Percentiles rank a stretch among this genome's conserved stretches.
These are phyloP conservation scores for Rhincodon typus DNA, from an alignment of 2,797 vertebrate species.

Conservation along the genomic window DNA sequence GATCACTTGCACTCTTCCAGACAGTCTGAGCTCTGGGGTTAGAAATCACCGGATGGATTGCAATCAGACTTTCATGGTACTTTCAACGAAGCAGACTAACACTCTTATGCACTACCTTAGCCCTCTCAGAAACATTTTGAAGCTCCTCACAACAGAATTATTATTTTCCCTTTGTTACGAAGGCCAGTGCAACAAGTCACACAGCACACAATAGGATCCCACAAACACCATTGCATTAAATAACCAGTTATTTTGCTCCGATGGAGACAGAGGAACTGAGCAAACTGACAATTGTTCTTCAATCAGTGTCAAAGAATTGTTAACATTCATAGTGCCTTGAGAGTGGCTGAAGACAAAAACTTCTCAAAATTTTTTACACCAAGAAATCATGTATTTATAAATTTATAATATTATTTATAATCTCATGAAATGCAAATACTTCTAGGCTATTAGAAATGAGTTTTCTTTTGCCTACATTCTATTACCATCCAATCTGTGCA, in stretches of 20 bases:
- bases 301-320: neutral
- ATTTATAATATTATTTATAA: neutral
- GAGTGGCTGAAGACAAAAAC: neutral
- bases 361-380: neutral
- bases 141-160: neutral
- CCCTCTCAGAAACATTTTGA: neutral
- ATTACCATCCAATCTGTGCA: no score
- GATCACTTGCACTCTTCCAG: constrained; percentile 15
- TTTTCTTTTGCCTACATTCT: no score
- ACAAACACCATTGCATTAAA: neutral
- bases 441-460: neutral
- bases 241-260: neutral
- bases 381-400: neutral
- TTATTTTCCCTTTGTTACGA: neutral
- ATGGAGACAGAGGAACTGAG: neutral
- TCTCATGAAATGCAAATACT: neutral
- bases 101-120: neutral
- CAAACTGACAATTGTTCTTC: neutral
- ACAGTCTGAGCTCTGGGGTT: neutral
- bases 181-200: neutral
- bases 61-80: neutral
- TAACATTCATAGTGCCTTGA: neutral
- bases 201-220: no score
- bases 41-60: neutral
- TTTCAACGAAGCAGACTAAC: neutral